A percentile compares a stretch with the other conserved stretches of the same genome.
phyloP scores from a whole-genome alignment of 2,797 vertebrate species.

The Neostethus bicornis region DNA sequence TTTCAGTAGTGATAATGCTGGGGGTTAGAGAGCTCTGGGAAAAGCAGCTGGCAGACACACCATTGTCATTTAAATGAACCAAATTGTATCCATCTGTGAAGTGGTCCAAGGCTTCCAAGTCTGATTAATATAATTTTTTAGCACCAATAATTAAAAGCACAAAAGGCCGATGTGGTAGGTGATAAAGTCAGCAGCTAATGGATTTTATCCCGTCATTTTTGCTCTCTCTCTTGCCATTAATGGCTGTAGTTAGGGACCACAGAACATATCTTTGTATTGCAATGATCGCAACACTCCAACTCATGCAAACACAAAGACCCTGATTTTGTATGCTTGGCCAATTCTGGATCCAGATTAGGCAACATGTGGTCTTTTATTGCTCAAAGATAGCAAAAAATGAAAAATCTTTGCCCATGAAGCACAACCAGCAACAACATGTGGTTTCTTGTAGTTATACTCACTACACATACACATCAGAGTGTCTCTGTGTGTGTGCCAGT shows the following conservation, averaged over 20 bases:
- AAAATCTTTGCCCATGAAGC: constrained; percentile 53
- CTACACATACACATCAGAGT: constrained; percentile 28
- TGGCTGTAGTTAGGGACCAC: constrained; percentile 72
- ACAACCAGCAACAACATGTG: constrained; percentile 17
- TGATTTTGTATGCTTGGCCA: constrained; percentile 74
- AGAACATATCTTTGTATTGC: constrained; percentile 72
- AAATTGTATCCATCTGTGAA: constrained; percentile 64
- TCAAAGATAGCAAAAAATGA: constrained; percentile 50
- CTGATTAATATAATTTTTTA: constrained; percentile 74
- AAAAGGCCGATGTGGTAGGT: constrained; percentile 41
- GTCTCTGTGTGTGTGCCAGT: too few relatives aligned
- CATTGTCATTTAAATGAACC: constrained; percentile 79
- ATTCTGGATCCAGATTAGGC: constrained; percentile 63
- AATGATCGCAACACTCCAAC: constrained; percentile 72
- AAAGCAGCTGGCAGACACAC: constrained; percentile 73
- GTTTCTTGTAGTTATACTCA: constrained; percentile 20
- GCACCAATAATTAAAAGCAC: constrained; percentile 50
- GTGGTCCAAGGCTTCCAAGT: constrained; percentile 49
- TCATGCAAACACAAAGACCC: constrained; percentile 67
- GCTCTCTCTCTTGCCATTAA: constrained; percentile 58
- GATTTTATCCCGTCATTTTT: constrained; percentile 63
- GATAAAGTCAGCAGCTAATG: constrained; percentile 66
- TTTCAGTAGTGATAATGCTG: constrained; percentile 73
- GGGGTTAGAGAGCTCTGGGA: constrained; percentile 72
- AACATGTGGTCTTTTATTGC: constrained; percentile 50